phyloP scores from a whole-genome alignment of 2,113 vertebrate genomes.

The Eleginops maclovinus region DNA sequence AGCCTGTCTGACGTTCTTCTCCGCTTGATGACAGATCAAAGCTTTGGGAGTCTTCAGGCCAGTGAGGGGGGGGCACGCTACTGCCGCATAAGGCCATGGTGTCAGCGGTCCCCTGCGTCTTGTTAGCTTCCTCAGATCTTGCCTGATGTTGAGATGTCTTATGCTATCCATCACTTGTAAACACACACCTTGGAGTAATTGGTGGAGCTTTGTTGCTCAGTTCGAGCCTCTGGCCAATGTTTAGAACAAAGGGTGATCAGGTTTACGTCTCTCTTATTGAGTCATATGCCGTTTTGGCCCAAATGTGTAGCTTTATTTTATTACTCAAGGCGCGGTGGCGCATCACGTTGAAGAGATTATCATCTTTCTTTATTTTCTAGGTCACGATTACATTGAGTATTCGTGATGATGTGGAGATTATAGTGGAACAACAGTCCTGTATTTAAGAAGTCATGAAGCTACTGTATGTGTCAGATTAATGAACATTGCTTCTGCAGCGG shows the following conservation, averaged over 20 bases:
- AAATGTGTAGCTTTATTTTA: slow-evolving; percentile 7
- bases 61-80: slow-evolving; percentile 11
- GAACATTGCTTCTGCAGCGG: not conserved
- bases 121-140: slow-evolving; percentile 52
- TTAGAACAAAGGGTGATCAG: slow-evolving; percentile 53
- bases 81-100: slow-evolving; percentile 42
- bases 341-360: slow-evolving; percentile 40
- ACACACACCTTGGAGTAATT: slow-evolving; percentile 31
- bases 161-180: slow-evolving; percentile 22
- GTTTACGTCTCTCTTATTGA: slow-evolving; percentile 13
- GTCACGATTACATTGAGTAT: slow-evolving; percentile 36
- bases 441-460: slow-evolving; percentile 18
- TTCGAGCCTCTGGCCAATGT: slow-evolving; percentile 62
- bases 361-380: slow-evolving; percentile 49
- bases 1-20: slow-evolving; percentile 44
- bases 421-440: not conserved
- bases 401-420: slow-evolving; percentile 23
- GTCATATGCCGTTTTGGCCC: slow-evolving; percentile 2
- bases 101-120: slow-evolving; percentile 49
- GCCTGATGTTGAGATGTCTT: slow-evolving; percentile 30
- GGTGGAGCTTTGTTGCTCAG: slow-evolving; percentile 63
- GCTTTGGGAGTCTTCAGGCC: slow-evolving; percentile 25
- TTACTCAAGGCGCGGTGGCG: not conserved
- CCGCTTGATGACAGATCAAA: slow-evolving; percentile 63
- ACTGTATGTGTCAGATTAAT: slow-evolving; percentile 2